phyloP scores from a whole-genome alignment of 1,140 invertebrate genomes.

The Aphelenchoides avenae region DNA sequence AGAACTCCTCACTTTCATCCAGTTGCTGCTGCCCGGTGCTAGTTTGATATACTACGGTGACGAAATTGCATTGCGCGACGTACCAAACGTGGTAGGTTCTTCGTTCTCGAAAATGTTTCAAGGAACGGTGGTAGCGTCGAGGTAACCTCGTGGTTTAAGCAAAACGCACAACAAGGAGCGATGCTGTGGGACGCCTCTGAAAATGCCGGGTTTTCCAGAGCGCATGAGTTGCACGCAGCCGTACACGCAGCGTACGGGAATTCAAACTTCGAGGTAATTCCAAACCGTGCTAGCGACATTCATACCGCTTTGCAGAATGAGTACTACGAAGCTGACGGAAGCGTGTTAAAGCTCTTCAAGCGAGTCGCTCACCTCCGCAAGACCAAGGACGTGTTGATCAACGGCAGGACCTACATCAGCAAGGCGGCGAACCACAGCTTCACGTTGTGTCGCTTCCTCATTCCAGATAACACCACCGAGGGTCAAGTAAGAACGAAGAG shows the following conservation, averaged over 20 bases:
- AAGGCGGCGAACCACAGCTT: conserved; percentile 27
- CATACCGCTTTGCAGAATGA: neutral
- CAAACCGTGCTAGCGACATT: conserved; percentile 1
- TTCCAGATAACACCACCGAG: neutral
- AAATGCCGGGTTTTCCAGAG: conserved; percentile 25
- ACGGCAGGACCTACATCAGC: conserved; percentile 34
- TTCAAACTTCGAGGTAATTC: conserved; percentile 20
- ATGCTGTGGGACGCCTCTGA: conserved; percentile 22
- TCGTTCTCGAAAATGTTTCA: conserved; percentile 20
- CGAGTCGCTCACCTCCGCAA: conserved; percentile 14
- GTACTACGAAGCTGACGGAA: conserved; percentile 1
- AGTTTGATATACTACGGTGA: conserved; percentile 46
- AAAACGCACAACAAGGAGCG: conserved; percentile 21
- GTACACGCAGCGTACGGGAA: conserved; percentile 19
- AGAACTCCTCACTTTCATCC: conserved; percentile 37
- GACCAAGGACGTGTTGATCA: neutral
- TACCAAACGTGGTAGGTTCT: neutral
- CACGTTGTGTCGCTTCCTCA: conserved; percentile 16
- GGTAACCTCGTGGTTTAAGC: conserved; percentile 11
- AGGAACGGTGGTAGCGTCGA: conserved; percentile 1
- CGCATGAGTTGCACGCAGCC: neutral
- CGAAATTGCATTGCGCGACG: conserved; percentile 30
- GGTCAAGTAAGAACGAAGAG: neutral
- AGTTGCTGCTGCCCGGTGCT: conserved; percentile 39
- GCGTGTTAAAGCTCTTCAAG: conserved; percentile 23